A percentile compares a stretch with the other conserved stretches of the same genome.
These are phyloP conservation scores for Episyrphus balteatus DNA, from an alignment of 1,140 invertebrate species.

Conservation along the genomic window DNA sequence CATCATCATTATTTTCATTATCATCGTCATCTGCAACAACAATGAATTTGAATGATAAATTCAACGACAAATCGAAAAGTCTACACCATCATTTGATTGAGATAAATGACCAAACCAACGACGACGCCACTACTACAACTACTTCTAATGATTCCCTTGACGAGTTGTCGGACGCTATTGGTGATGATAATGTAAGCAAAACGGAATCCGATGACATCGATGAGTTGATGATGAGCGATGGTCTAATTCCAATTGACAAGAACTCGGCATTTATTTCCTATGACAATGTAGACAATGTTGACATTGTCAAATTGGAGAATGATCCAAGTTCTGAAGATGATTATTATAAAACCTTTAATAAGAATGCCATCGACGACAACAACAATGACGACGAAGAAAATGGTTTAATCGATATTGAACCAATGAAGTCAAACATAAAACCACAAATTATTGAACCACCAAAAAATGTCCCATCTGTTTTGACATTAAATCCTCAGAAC, in stretches of 20 bases:
- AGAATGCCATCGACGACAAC: background rate
- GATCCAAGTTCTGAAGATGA: slow-evolving; percentile 11
- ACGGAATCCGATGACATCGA: background rate
- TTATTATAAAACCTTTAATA: slow-evolving; percentile 13
- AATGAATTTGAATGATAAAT: slow-evolving; percentile 28
- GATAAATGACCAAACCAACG: slow-evolving; percentile 8
- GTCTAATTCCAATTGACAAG: slow-evolving; percentile 5
- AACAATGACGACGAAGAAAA: background rate
- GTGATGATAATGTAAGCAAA: slow-evolving; percentile 1
- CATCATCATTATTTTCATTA: background rate
- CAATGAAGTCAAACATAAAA: background rate
- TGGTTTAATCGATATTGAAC: background rate
- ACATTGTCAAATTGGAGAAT: slow-evolving; percentile 29
- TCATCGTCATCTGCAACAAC: slow-evolving; percentile 15
- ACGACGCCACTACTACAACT: background rate
- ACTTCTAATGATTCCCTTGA: background rate
- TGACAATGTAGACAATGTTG: slow-evolving; percentile 16
- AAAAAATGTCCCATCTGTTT: background rate
- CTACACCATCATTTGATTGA: slow-evolving; percentile 4
- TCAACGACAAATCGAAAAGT: slow-evolving; percentile 1
- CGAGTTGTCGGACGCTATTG: background rate
- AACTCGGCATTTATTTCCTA: slow-evolving; percentile 9
- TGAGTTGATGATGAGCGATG: slow-evolving; percentile 28
- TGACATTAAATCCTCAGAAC: slow-evolving; percentile 1
- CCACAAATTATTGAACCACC: background rate